Base-by-base conservation (phyloP, 2,797 vertebrate genomes). In the Parauchenoglanis ngamensis region DNA sequence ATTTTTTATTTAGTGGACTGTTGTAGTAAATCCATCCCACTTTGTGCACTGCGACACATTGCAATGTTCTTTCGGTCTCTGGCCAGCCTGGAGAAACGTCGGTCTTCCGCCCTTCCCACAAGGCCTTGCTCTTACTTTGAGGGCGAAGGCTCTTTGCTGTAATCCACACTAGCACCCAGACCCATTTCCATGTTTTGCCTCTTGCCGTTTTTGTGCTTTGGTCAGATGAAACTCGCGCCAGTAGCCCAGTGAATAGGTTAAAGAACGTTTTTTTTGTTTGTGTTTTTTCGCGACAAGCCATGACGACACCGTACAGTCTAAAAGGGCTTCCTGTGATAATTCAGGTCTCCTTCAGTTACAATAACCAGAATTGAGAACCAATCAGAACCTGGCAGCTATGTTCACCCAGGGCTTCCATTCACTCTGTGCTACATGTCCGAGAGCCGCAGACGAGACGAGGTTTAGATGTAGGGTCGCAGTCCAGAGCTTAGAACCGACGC, bases 391-490 rank as follows among this genome's bases (percentile, higher is more conserved):
- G 95, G 96, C 96, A 96, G 95, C 96, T 94, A 95, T 93, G 93
- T 85, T 96, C 95, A 95, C 93, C 94, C 96, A 95, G 95, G 94
- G 96, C 95, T 96, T 96, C 96, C 96, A 95, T 92, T 94, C 94
- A 93, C 93, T 85, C 59, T 91, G 84, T 86, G 76, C 85, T 70
- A 83, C 81, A 63, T 65, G 79, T 68, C 79, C 31, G 3, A 86
- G 84, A 81, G 83, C 87, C 75, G 79, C 87, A 83, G 84, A 65
- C 35, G 40, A 83, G 84, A 65, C 35, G 40, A 80, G 57, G 83
- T 68, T 75, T 57, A 61, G 87, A n/a, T 12, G 49, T 44, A 35
- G 56, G 65, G 54, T 63, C 25, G 25, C 63, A 15, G 81, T 54
- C 81, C 63, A 67, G 63, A 65, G 79, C 59, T 28, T 49, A 15